Base-by-base conservation (phyloP, 2,888 invertebrate genomes). In the Acrobasis suavella region DNA sequence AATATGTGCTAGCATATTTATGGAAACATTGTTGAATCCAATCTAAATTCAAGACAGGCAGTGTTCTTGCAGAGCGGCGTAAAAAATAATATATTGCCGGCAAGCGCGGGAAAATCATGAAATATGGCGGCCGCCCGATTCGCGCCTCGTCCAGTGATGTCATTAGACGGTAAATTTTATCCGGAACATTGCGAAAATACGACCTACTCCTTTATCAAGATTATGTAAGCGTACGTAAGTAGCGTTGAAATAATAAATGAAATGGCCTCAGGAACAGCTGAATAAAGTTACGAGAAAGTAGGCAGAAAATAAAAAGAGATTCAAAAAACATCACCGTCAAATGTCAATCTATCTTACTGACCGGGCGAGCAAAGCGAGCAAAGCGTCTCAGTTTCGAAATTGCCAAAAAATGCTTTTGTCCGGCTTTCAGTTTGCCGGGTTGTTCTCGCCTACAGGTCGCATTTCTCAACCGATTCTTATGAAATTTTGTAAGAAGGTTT, bases 21-120 rank as follows among this genome's bases (percentile, higher is more conserved):
- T 59, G 49, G 37, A 37, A 49, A 59, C 32, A 50, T 59, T 50
- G 37, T 59, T 49, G 64, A 38, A 65, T 46, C 55, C 58, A 69
- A 75, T 81, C 78, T 70, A 68, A 75, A 82, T 81, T 80, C 81
- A 76, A 67, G 70, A 60, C 81, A 74, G 69, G 77, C 62, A 63
- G 67, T 71, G 75, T 67, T 69, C 67, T 50, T 64, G 65, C 60
- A 63, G 64, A 52, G 58, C 69, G 73, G 64, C 66, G 73, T 72
- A 74, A 78, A 78, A 76, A 68, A 85, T 85, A 82, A 86, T 83
- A 84, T 87, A 86, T 87, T 76, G 82, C 76, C 72, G 72, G 80
- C 78, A 85, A 85, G 74, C 78, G 81, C 81, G 79, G 78, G 78
- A 83, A 86, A 89, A 90, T 85, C 75, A 86, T 87, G 84, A 90